Percentiles rank a stretch among this genome's conserved stretches.
Evolutionary conservation across 2,888 invertebrate species (phyloP).

Genomic region (Callinectes sapidus): DNA sequence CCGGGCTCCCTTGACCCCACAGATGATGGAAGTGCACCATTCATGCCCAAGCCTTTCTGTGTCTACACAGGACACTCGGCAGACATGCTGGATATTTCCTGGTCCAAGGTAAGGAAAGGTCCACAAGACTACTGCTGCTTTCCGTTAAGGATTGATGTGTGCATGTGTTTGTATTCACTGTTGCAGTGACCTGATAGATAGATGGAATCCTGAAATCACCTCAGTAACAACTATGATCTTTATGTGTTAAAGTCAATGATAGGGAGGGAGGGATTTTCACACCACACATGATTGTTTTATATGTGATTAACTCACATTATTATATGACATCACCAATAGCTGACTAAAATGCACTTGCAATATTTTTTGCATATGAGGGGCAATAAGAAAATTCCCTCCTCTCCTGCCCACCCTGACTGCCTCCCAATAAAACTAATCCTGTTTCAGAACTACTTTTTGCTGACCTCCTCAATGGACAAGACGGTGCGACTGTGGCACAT

Average conservation of each 20-base stretch:
- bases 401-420: not conserved
- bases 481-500: constrained; percentile 99
- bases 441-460: constrained; percentile 89
- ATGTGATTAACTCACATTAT: too few species aligned
- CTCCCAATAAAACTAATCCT: not conserved
- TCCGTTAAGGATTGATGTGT: too few species aligned
- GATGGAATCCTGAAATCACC: too few species aligned
- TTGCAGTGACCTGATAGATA: too few species aligned
- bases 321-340: too few species aligned
- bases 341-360: too few species aligned
- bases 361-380: not conserved
- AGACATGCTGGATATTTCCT: constrained; percentile 96
- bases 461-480: constrained; percentile 99
- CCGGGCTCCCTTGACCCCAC: constrained; percentile 72
- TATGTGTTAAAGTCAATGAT: too few species aligned
- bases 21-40: constrained; percentile 79
- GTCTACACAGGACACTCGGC: constrained; percentile 96
- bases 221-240: too few species aligned
- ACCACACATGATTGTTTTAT: too few species aligned
- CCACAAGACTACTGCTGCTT: too few species aligned
- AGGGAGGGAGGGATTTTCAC: too few species aligned
- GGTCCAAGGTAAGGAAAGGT: constrained; percentile 86
- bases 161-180: too few species aligned
- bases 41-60: constrained; percentile 93
- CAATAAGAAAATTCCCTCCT: not conserved